These are phyloP conservation scores for Aulostomus chinensis DNA, from an alignment of 2,797 vertebrate species.

Conservation along the genomic window DNA sequence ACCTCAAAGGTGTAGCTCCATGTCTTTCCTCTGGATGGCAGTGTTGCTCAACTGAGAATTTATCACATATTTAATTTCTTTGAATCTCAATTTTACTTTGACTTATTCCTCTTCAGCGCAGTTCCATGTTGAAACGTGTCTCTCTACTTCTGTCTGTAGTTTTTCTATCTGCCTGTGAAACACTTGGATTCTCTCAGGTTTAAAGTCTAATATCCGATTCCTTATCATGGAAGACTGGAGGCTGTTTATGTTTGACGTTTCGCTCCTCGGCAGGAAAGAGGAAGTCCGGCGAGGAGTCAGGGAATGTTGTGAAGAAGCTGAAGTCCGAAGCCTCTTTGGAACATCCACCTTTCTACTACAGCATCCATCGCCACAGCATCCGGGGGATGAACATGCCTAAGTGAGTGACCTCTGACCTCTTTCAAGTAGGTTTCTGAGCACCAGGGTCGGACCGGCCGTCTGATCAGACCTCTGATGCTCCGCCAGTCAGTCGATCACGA, in stretches of 20 bases:
- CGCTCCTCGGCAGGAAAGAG: constrained; percentile 84
- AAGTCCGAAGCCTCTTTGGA: constrained; percentile 83
- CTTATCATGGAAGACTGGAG: no score
- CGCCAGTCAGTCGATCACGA: no score
- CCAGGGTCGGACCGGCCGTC: no score
- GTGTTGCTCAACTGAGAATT: neutral
- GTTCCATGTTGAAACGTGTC: no score
- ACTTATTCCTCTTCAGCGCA: no score
- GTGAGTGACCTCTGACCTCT: constrained; percentile 75
- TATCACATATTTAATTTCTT: no score
- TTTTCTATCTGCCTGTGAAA: neutral
- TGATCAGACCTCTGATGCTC: no score
- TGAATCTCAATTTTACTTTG: no score
- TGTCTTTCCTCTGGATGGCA: constrained; percentile 36
- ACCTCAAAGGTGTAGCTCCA: no score
- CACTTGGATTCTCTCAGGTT: neutral
- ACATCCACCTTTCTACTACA: constrained; percentile 97
- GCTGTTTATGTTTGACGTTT: neutral
- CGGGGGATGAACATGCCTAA: constrained; percentile 98
- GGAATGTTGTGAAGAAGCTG: constrained; percentile 83
- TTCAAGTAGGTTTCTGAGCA: neutral
- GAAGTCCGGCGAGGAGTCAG: constrained; percentile 80
- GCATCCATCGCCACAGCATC: constrained; percentile 96
- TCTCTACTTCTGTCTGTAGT: no score
- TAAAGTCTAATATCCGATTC: no score